Conservation (phyloP, 2,797 vertebrate genomes). For the Sternarchorhynchus goeldii region DNA sequence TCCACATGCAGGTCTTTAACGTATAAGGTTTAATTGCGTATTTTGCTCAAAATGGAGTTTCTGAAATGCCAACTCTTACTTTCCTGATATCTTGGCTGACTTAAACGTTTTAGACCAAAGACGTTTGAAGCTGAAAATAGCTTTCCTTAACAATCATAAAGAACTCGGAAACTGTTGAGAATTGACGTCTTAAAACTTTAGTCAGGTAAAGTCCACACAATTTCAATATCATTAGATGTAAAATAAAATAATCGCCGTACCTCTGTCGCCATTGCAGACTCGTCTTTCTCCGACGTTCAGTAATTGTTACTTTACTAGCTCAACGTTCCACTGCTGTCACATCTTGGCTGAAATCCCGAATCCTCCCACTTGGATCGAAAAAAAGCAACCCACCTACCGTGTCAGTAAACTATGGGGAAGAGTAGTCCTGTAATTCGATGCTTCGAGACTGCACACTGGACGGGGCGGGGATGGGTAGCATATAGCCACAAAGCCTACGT, state of each 20-base stretch:
- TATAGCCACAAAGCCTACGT: slow-evolving; percentile 13
- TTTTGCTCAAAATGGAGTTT: not conserved
- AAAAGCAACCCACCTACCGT: slow-evolving; percentile 59
- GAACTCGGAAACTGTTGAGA: too few relatives aligned
- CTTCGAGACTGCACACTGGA: slow-evolving; percentile 45
- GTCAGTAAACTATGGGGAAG: slow-evolving; percentile 51
- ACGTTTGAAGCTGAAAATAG: too few relatives aligned
- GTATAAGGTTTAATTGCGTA: too few relatives aligned
- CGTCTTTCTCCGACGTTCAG: slow-evolving; percentile 58
- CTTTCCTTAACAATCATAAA: too few relatives aligned
- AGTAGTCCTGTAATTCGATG: slow-evolving; percentile 43
- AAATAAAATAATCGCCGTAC: slow-evolving; percentile 56
- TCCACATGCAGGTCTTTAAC: too few relatives aligned
- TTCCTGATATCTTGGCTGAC: too few relatives aligned
- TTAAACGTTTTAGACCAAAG: too few relatives aligned
- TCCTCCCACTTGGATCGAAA: slow-evolving; percentile 66
- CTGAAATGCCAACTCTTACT: not conserved
- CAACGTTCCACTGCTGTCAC: slow-evolving; percentile 66
- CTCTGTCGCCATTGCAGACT: slow-evolving; percentile 68
- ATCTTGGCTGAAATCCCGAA: slow-evolving; percentile 70
- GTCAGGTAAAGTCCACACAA: too few relatives aligned
- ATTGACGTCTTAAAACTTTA: too few relatives aligned
- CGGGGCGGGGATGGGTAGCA: slow-evolving; percentile 48
- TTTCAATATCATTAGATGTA: not conserved
- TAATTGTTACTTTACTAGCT: slow-evolving; percentile 59